These are phyloP conservation scores for Hypanus sabinus DNA, from an alignment of 2,113 vertebrate species.

Conservation along the genomic window DNA sequence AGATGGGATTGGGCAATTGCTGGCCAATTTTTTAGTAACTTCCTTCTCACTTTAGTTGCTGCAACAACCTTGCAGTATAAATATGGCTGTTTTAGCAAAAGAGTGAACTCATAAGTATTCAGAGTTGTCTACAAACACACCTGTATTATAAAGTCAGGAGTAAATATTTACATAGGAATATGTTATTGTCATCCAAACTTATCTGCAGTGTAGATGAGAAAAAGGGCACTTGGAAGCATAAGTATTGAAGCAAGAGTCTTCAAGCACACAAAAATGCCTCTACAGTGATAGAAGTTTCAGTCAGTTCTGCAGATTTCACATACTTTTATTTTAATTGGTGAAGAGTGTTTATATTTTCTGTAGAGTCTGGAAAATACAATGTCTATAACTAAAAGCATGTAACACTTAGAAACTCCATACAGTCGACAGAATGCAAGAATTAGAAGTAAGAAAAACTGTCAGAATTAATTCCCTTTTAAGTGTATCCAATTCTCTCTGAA, in stretches of 20 bases:
- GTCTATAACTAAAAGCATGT: not conserved
- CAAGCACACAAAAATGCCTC: not conserved
- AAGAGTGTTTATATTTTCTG: not conserved
- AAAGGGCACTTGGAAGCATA: not conserved
- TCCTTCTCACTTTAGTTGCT: not conserved
- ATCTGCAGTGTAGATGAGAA: not conserved
- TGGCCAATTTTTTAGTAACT: not conserved
- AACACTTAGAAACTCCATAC: not conserved
- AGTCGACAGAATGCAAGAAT: not conserved
- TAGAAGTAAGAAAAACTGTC: not conserved
- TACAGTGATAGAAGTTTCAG: not conserved
- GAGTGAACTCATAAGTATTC: slow-evolving; percentile 2
- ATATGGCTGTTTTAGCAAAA: not conserved
- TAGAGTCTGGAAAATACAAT: not conserved
- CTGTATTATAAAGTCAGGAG: not conserved
- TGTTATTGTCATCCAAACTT: not conserved
- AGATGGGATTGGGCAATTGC: not conserved
- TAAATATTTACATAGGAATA: not conserved
- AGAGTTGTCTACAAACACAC: slow-evolving; percentile 5
- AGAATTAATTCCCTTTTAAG: not conserved
- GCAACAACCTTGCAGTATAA: not conserved
- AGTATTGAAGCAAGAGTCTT: not conserved
- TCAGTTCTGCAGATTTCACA: not conserved
- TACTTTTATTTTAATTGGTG: not conserved
- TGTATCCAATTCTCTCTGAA: not conserved